Evolutionary conservation across 1,140 invertebrate species (phyloP).

Genomic region (Bombus terrestris): DNA sequence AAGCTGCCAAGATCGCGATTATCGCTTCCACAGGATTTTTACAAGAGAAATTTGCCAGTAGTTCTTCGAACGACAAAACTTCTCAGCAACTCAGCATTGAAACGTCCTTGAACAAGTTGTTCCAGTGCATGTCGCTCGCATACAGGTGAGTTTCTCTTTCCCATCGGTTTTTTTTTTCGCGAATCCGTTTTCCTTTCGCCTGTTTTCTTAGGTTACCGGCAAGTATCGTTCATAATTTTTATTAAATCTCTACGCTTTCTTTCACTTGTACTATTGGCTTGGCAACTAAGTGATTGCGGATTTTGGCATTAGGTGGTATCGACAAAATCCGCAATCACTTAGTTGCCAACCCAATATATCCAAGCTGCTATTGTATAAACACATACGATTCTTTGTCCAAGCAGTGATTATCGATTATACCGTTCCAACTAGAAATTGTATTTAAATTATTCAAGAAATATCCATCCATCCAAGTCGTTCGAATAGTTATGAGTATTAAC

Average conservation of each 20-base stretch:
- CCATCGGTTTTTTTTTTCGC: constrained; percentile 10
- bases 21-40: constrained; percentile 69
- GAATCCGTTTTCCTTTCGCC: background rate
- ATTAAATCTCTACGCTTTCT: background rate
- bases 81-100: constrained; percentile 92
- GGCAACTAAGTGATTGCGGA: too few relatives aligned
- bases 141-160: constrained; percentile 90
- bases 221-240: background rate
- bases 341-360: too few relatives aligned
- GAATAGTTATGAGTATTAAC: too few relatives aligned
- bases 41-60: constrained; percentile 81
- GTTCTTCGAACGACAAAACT: constrained; percentile 85
- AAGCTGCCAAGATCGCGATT: constrained; percentile 76
- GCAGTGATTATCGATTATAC: too few relatives aligned
- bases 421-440: too few relatives aligned
- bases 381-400: too few relatives aligned
- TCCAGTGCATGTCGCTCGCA: constrained; percentile 97
- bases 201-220: too few relatives aligned
- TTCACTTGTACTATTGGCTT: accelerated
- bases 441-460: too few relatives aligned
- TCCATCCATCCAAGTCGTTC: too few relatives aligned
- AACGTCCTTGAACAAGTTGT: constrained; percentile 96
- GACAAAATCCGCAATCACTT: too few relatives aligned
- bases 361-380: too few relatives aligned
- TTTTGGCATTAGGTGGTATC: too few relatives aligned